A percentile compares a stretch with the other conserved stretches of the same genome.
Conservation (phyloP, 2,797 vertebrate genomes). For the Valencia hispanica region DNA sequence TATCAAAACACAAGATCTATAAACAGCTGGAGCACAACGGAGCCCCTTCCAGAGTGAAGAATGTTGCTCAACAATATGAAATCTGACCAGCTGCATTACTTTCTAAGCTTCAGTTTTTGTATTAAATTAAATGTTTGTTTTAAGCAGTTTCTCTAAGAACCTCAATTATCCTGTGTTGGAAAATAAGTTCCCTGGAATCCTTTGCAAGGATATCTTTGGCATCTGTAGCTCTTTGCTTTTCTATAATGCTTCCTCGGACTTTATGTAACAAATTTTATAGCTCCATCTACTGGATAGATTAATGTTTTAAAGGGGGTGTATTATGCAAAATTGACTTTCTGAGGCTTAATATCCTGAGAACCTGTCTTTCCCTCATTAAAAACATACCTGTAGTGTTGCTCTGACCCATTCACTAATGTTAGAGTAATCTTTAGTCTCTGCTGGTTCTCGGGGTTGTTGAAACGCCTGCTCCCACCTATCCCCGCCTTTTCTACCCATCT, state of each 20-base stretch:
- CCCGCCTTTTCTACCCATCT: no score
- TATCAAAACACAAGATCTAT: neutral
- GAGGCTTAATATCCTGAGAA: no score
- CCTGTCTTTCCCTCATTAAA: no score
- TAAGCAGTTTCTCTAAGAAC: neutral
- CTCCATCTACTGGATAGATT: conserved; percentile 45
- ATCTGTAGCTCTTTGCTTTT: neutral
- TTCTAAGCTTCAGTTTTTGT: no score
- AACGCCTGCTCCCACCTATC: no score
- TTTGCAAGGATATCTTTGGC: neutral
- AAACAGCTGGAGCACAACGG: neutral
- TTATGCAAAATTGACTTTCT: no score
- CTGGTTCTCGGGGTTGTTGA: no score
- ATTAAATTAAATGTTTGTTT: neutral
- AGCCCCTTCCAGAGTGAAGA: neutral
- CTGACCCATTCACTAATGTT: no score
- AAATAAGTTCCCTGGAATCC: neutral
- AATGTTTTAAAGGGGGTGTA: no score
- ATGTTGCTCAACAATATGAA: neutral
- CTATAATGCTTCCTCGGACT: neutral
- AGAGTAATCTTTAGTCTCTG: no score
- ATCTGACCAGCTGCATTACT: neutral
- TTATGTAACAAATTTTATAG: neutral
- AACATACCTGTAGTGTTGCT: no score
- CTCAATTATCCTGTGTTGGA: neutral